Evolutionary conservation across 1,140 invertebrate species (phyloP).

Genomic region (Heliconius himera): DNA sequence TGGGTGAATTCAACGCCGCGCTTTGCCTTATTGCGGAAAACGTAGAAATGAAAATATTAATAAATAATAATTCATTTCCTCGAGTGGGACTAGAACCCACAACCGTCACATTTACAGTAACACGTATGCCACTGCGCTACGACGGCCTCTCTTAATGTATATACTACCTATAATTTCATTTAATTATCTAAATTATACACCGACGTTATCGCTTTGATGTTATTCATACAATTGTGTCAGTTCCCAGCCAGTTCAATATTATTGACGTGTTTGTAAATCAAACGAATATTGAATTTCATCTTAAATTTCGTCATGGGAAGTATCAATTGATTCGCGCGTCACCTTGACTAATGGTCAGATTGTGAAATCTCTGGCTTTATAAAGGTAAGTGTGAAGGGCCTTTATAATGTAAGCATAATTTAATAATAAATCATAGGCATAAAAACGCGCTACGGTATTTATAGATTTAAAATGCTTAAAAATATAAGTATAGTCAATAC

Average conservation of each 20-base stretch:
- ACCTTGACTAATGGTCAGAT: constrained; percentile 33
- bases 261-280: constrained; percentile 21
- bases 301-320: constrained; percentile 32
- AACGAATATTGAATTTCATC: constrained; percentile 31
- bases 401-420: constrained; percentile 15
- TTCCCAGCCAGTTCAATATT: constrained; percentile 10
- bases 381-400: constrained; percentile 23
- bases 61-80: no score
- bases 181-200: background rate
- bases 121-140: no score
- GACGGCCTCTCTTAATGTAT: no score
- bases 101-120: no score
- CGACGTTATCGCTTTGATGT: background rate
- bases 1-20: no score
- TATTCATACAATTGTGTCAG: background rate
- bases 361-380: constrained; percentile 20
- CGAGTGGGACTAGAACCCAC: no score
- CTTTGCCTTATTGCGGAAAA: no score
- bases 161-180: background rate
- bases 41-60: background rate
- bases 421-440: constrained; percentile 12
- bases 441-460: constrained; percentile 11
- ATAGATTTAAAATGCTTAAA: constrained; percentile 6
- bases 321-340: constrained; percentile 34
- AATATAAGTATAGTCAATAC: background rate